These are phyloP conservation scores for Drosophila kurseongensis DNA, from an alignment of 1,140 invertebrate species.

Conservation along the genomic window DNA sequence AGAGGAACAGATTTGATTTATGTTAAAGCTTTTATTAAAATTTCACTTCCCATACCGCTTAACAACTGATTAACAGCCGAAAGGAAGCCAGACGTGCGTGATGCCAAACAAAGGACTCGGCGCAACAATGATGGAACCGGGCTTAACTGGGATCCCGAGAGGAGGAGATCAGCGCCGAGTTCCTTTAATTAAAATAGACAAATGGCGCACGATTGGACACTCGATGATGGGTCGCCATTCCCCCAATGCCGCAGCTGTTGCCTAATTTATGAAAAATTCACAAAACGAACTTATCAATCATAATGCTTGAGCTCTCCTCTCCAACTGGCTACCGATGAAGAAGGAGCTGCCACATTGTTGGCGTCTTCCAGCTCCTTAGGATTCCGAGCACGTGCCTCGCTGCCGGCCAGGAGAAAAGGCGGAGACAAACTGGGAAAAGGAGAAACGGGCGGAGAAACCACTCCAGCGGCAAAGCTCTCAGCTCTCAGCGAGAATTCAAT, in stretches of 20 bases:
- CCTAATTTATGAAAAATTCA: constrained; percentile 83
- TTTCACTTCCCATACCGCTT: constrained; percentile 29
- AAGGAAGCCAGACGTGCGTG: constrained; percentile 60
- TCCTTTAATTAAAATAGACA: constrained; percentile 82
- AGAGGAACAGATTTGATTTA: constrained; percentile 69
- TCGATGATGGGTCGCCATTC: constrained; percentile 47
- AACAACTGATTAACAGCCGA: constrained; percentile 68
- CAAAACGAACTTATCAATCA: constrained; percentile 82
- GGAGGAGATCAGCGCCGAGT: constrained; percentile 42
- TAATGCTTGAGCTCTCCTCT: constrained; percentile 58
- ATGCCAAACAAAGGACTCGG: constrained; percentile 42
- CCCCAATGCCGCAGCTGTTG: constrained; percentile 53
- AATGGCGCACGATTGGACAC: constrained; percentile 80
- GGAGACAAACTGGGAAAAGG: constrained; percentile 12
- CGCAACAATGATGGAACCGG: constrained; percentile 22
- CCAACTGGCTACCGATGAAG: constrained; percentile 6
- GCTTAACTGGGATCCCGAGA: not conserved
- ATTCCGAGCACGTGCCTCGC: constrained; percentile 71
- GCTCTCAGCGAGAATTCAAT: constrained; percentile 68
- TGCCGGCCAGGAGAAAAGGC: constrained; percentile 44
- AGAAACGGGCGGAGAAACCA: constrained; percentile 3
- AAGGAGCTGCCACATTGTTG: constrained; percentile 58
- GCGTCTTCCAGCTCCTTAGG: constrained; percentile 38
- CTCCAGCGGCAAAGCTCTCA: constrained; percentile 35
- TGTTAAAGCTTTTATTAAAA: constrained; percentile 76